Base-by-base conservation (phyloP, 2,113 vertebrate species). In the Anhinga rufa region DNA sequence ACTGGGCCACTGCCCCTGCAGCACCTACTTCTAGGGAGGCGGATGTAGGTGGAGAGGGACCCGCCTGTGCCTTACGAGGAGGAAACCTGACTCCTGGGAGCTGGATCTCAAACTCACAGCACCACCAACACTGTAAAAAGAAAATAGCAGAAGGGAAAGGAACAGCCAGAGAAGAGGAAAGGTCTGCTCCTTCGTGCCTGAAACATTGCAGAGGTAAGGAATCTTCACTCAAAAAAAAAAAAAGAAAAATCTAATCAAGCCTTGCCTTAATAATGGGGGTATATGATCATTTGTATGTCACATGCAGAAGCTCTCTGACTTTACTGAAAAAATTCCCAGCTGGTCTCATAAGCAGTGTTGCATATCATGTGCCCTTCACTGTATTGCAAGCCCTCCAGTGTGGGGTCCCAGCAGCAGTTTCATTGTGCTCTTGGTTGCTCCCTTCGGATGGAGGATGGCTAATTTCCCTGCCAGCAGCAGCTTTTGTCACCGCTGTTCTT, bases 161-260 rank as follows among this genome's bases (percentile, higher is more conserved):
- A 74, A 28, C 32, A 29, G 32, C 2, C 9, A 32, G 72, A 57
- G 86, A 72, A 65, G 28, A 86, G 42, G 31, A 44, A 82, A 60
- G 29, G 8, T 58, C 72, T 71, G 32, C 36, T 87, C 4, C 36
- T 88, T 44, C 0, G 0, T 72, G 24, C 29, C 46, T 25, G 65
- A 55, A 74, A 62, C 44, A 32, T 4, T 28, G 38, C 24, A 60
- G 71, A 96, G 97, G 95, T 97, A 97, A 96, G 97, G 74, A 90
- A 86, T 1, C 10, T 61, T 80, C 21, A 32, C 12, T 66, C 19
- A 25, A 42, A 44, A 44, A 18, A 13, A 12, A 28, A 13, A 25
- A 20, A 60, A 54, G 4, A 21, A 52, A n/a, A 29, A 17, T 12
- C 11, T 58, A 54, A 49, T 58, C 9, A 38, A 87, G 10, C 6